A percentile compares a stretch with the other conserved stretches of the same genome.
Conservation (phyloP, 1,140 invertebrate species). For the Asbolus verrucosus region DNA sequence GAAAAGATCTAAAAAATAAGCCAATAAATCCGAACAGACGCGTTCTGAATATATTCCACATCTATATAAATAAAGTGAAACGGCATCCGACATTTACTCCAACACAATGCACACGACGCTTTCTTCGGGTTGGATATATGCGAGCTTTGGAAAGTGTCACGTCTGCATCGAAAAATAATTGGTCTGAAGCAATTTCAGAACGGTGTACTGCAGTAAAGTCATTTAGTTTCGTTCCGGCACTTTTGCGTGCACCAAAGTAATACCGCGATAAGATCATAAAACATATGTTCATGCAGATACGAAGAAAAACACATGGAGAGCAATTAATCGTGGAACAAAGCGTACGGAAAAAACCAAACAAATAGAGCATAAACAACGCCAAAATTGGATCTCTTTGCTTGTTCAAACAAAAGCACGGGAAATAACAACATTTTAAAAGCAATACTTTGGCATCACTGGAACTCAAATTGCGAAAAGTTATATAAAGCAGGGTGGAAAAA, state of each 20-base stretch:
- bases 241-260: slow-evolving; percentile 29
- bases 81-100: slow-evolving; percentile 21
- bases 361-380: not conserved
- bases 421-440: no score
- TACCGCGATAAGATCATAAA: slow-evolving; percentile 28
- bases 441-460: no score
- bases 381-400: not conserved
- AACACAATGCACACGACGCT: slow-evolving; percentile 11
- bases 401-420: not conserved
- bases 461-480: no score
- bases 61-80: slow-evolving; percentile 40
- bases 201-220: slow-evolving; percentile 18
- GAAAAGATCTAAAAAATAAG: slow-evolving; percentile 43
- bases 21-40: slow-evolving; percentile 43
- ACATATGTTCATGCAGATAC: slow-evolving; percentile 43
- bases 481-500: no score
- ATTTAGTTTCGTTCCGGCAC: slow-evolving; percentile 9
- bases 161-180: slow-evolving; percentile 27
- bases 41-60: slow-evolving; percentile 40
- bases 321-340: slow-evolving; percentile 22
- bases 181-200: slow-evolving; percentile 21
- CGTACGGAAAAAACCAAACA: not conserved
- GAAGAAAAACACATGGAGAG: slow-evolving; percentile 30
- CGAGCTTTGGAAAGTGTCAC: slow-evolving; percentile 18
- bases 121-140: not conserved